Conservation (phyloP, 2,797 vertebrate genomes). For the Phrynocephalus forsythii region DNA sequence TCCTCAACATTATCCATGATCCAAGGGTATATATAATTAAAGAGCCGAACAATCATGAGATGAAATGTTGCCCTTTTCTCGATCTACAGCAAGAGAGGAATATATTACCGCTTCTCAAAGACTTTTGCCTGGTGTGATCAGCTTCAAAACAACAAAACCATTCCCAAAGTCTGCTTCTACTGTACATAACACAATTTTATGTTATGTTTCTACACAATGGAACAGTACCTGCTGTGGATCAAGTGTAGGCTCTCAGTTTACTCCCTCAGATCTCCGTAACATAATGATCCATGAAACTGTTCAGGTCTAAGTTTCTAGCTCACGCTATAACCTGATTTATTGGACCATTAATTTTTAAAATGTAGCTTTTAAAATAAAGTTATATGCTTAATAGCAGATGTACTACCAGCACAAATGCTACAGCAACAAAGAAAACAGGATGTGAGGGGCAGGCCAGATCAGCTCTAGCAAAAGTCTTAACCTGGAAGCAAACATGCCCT, state of each 20-base stretch:
- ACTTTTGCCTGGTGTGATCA: background rate
- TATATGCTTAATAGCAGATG: background rate
- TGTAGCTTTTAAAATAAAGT: slow-evolving; percentile 21
- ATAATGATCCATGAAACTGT: background rate
- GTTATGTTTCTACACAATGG: background rate
- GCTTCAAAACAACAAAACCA: background rate
- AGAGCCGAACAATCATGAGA: background rate
- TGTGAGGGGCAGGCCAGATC: background rate
- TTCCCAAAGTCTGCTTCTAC: background rate
- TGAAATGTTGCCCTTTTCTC: background rate
- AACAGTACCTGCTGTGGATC: too few relatives aligned
- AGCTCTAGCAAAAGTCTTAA: slow-evolving; percentile 4
- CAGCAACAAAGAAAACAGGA: background rate
- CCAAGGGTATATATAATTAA: background rate
- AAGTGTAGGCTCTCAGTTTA: background rate
- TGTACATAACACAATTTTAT: background rate
- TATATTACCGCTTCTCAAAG: background rate
- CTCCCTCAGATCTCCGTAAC: background rate
- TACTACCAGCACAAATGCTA: background rate
- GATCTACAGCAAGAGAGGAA: background rate
- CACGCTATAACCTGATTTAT: background rate
- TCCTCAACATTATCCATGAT: background rate
- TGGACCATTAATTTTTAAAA: slow-evolving; percentile 26
- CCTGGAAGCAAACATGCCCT: slow-evolving; percentile 18
- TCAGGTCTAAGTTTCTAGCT: slow-evolving; percentile 3